Conservation (phyloP, 2,888 invertebrate species). For the Diarsia rubi region DNA sequence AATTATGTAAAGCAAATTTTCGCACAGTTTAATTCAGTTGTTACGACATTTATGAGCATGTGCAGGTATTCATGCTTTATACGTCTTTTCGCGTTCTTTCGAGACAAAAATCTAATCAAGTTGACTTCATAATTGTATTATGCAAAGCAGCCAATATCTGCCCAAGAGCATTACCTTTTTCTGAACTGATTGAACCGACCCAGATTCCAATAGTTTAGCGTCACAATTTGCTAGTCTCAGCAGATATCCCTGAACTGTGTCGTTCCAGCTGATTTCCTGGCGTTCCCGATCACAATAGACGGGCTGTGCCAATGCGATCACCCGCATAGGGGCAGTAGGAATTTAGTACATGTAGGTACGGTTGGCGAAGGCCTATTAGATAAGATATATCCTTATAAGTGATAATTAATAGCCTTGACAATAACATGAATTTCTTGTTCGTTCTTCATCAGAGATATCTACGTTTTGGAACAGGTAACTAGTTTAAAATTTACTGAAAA, state of each 20-base stretch:
- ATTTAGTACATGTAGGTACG: neutral
- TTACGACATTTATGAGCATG: neutral
- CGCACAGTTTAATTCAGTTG: conserved; percentile 12
- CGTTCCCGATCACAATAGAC: neutral
- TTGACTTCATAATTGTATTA: neutral
- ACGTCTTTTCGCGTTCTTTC: neutral
- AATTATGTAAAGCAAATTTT: conserved; percentile 11
- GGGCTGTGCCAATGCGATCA: neutral
- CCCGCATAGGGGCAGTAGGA: neutral
- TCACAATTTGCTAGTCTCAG: neutral
- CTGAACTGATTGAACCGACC: neutral
- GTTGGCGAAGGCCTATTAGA: neutral
- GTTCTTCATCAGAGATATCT: neutral
- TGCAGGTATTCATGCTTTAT: neutral
- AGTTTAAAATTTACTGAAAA: neutral
- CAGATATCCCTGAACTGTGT: neutral
- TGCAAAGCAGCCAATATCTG: neutral
- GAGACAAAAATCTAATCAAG: neutral
- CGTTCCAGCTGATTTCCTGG: neutral
- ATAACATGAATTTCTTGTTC: neutral
- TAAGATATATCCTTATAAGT: too few species aligned
- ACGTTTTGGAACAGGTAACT: neutral
- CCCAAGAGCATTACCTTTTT: neutral
- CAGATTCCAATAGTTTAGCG: neutral
- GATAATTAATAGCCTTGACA: too few species aligned